Conservation (phyloP, 2,888 invertebrate species). For the Drosophila macrospina region DNA sequence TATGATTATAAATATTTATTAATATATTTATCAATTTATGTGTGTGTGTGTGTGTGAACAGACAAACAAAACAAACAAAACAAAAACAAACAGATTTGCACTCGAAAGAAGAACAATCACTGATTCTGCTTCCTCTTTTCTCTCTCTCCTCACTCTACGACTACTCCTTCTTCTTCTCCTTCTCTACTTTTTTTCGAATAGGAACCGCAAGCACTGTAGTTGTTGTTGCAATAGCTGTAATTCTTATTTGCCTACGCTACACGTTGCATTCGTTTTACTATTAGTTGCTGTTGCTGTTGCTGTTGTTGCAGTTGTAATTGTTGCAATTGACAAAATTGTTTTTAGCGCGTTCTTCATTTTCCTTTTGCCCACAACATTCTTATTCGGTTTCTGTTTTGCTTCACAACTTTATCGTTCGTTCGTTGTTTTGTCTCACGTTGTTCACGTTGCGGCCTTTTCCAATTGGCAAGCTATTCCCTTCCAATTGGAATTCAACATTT, state of each 20-base stretch:
- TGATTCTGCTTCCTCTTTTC: not conserved
- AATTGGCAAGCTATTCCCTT: conserved; percentile 43
- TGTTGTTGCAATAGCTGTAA: conserved; percentile 21
- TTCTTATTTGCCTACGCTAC: conserved; percentile 45
- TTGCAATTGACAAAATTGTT: conserved; percentile 49
- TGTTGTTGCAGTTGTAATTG: no score
- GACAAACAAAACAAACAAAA: conserved; percentile 44
- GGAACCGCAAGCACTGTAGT: conserved; percentile 60
- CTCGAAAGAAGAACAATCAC: conserved; percentile 20
- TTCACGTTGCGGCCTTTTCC: conserved; percentile 45
- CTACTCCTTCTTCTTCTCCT: conserved; percentile 7
- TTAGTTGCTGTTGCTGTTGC: conserved; percentile 5
- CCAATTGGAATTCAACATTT: conserved; percentile 50
- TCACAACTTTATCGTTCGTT: conserved; percentile 44
- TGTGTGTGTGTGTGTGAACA: no score
- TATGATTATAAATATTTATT: conserved; percentile 7
- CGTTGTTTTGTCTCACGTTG: conserved; percentile 42
- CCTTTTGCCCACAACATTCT: conserved; percentile 22
- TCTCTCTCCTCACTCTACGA: not conserved
- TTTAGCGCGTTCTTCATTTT: conserved; percentile 39
- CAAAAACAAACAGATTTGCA: conserved; percentile 53
- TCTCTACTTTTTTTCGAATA: conserved; percentile 32
- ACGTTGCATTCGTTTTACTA: not conserved
- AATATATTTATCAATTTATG: conserved; percentile 11
- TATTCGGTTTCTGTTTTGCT: conserved; percentile 43